phyloP scores from a whole-genome alignment of 2,888 invertebrate species.

The Anticlea derivata region DNA sequence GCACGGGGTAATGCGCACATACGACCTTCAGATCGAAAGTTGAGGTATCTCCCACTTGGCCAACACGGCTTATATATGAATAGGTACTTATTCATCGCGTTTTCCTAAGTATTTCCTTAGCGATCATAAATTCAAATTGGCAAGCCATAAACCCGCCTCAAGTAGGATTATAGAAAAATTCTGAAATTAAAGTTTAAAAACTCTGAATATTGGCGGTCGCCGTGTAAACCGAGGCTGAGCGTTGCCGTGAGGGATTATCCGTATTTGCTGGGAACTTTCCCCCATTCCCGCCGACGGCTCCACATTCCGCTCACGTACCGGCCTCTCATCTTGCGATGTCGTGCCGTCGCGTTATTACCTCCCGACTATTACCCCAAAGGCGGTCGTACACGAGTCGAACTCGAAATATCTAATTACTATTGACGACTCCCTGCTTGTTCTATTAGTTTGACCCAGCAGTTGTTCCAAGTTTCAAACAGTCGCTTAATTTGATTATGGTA shows the following conservation, averaged over 20 bases:
- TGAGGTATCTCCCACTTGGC: too few species aligned
- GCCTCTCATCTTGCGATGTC: constrained; percentile 71
- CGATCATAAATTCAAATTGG: constrained; percentile 36
- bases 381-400: constrained; percentile 49
- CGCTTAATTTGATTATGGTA: constrained; percentile 25
- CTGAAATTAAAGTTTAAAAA: constrained; percentile 42
- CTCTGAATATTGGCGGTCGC: constrained; percentile 41
- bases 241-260: constrained; percentile 67
- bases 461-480: constrained; percentile 23
- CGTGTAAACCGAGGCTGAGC: constrained; percentile 58
- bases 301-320: constrained; percentile 70
- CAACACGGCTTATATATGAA: too few species aligned
- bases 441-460: constrained; percentile 22
- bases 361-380: constrained; percentile 63
- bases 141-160: constrained; percentile 27
- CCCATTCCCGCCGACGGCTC: constrained; percentile 34
- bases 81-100: too few species aligned
- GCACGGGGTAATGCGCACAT: too few species aligned
- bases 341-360: constrained; percentile 73
- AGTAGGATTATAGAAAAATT: constrained; percentile 28
- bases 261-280: constrained; percentile 57
- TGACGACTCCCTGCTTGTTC: constrained; percentile 30
- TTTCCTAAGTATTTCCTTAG: constrained; percentile 6
- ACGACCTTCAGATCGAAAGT: too few species aligned
- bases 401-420: constrained; percentile 47